phyloP scores from a whole-genome alignment of 2,797 vertebrate species.

The Hemitrygon akajei region DNA sequence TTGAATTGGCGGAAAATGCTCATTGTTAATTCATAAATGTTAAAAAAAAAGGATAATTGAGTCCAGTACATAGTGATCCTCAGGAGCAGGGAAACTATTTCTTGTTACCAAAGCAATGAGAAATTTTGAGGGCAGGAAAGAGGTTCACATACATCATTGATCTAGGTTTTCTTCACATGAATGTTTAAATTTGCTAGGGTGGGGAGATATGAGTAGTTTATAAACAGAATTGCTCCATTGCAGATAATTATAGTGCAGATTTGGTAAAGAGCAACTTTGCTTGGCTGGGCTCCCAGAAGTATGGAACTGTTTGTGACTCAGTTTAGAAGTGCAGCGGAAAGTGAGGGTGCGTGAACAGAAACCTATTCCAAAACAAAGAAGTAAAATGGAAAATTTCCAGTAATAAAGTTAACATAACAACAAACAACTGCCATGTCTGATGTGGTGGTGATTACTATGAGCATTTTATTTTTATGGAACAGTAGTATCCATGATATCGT shows the following conservation, averaged over 20 bases:
- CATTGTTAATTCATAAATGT: not conserved
- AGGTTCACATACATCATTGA: not conserved
- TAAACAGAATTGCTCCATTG: not conserved
- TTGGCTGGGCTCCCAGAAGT: not conserved
- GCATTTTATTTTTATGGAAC: not conserved
- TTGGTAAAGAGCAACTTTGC: not conserved
- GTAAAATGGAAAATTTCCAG: not conserved
- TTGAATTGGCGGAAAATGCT: not conserved
- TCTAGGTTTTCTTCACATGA: not conserved
- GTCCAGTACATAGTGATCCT: not conserved
- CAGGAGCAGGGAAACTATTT: not conserved
- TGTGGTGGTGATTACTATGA: not conserved
- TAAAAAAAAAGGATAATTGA: not conserved
- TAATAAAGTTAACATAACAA: not conserved
- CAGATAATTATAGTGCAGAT: not conserved
- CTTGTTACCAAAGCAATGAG: not conserved
- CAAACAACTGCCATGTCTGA: not conserved
- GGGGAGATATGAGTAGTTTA: not conserved
- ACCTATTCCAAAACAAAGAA: not conserved
- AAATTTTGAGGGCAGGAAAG: not conserved
- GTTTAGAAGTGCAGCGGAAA: not conserved
- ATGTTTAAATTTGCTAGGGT: not conserved
- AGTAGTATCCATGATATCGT: not conserved
- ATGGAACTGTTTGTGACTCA: not conserved
- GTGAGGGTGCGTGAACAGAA: not conserved